These are phyloP conservation scores for Cladorhizidae sp. DNA, from an alignment of 37 sponge, comb jelly and placozoan species.

Conservation along the genomic window DNA sequence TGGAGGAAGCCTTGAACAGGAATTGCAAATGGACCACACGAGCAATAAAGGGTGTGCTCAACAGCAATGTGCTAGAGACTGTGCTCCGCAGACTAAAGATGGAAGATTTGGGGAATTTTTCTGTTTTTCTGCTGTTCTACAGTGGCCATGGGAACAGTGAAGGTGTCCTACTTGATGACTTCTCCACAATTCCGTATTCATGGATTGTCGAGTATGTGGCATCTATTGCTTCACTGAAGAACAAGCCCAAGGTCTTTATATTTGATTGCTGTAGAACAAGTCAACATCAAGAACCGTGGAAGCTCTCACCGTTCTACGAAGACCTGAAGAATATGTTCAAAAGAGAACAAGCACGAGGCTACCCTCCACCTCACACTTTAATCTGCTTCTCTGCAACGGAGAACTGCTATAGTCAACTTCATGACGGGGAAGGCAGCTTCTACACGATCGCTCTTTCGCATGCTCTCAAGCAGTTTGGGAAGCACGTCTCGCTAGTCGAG, in stretches of 20 bases:
- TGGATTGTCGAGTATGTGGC: constrained; percentile 23
- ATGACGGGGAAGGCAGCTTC: constrained; percentile 24
- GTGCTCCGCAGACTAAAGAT: background rate
- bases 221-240: background rate
- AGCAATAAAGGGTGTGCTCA: background rate
- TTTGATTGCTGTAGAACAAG: constrained; percentile 49
- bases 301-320: background rate
- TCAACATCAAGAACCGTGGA: background rate
- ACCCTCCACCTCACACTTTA: constrained; percentile 14
- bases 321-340: too few species aligned
- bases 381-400: constrained; percentile 26
- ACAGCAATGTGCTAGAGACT: background rate
- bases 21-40: constrained; percentile 1
- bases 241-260: constrained; percentile 59
- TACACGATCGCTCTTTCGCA: constrained; percentile 39
- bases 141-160: constrained; percentile 44
- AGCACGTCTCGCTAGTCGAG: constrained; percentile 23
- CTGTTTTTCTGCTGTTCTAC: constrained; percentile 51
- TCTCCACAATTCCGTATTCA: background rate
- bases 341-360: background rate
- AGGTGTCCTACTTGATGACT: constrained; percentile 20
- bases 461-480: constrained; percentile 16
- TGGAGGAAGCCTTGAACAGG: constrained; percentile 1
- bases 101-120: constrained; percentile 13
- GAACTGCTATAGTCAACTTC: background rate